A percentile compares a stretch with the other conserved stretches of the same genome.
Conservation (phyloP, 2,797 vertebrate genomes). For the Clarias fuscus region DNA sequence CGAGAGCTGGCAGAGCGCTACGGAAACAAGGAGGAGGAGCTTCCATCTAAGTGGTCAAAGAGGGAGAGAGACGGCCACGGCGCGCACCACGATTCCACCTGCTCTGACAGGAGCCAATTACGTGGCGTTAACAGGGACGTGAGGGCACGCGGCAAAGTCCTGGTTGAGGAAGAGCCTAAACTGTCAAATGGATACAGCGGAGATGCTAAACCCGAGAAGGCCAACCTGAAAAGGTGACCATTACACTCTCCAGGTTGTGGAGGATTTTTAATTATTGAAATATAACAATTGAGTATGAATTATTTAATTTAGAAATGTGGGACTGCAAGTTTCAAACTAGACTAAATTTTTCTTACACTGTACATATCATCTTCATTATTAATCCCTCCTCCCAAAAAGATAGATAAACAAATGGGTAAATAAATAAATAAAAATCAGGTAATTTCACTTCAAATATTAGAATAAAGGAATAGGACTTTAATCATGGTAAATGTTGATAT, state of each 20-base stretch:
- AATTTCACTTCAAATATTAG: neutral
- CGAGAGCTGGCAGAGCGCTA: conserved; percentile 75
- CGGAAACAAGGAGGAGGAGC: conserved; percentile 69
- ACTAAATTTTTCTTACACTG: neutral
- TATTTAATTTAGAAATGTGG: neutral
- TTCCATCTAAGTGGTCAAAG: conserved; percentile 71
- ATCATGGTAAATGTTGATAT: too few relatives aligned
- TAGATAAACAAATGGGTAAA: too few relatives aligned
- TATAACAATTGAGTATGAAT: too few relatives aligned
- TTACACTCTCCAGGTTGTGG: neutral
- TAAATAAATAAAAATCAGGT: neutral
- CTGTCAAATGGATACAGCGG: conserved; percentile 68
- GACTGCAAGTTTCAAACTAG: neutral
- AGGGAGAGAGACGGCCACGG: conserved; percentile 61
- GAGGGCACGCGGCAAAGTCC: conserved; percentile 5
- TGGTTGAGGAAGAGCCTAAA: conserved; percentile 40
- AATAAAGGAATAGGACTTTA: too few relatives aligned
- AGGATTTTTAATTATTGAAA: neutral
- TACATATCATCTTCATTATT: neutral
- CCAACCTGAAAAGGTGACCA: conserved; percentile 68
- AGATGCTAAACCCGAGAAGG: conserved; percentile 50
- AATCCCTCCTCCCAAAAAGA: neutral
- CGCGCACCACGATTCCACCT: conserved; percentile 25
- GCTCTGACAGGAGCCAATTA: conserved; percentile 45
- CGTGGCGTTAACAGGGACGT: conserved; percentile 60